Percentiles rank a stretch among this genome's conserved stretches.
These are phyloP conservation scores for Pollachius pollachius DNA, from an alignment of 2,113 vertebrate genomes.

Conservation along the genomic window DNA sequence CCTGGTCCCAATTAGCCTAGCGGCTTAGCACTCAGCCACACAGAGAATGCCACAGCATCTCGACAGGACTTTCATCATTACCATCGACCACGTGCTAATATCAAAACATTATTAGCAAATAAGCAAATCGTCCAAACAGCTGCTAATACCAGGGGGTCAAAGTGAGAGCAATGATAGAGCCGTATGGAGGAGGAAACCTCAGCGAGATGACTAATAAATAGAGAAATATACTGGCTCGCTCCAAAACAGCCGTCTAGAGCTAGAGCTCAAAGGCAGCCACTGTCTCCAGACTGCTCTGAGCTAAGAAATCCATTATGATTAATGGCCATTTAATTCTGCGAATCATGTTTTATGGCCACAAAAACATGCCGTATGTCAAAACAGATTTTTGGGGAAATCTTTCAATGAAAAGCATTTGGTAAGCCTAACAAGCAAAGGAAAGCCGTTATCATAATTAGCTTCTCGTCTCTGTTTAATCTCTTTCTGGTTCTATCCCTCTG, in stretches of 20 bases:
- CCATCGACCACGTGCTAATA: conserved; percentile 54
- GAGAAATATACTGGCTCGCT: conserved; percentile 40
- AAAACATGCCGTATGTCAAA: conserved; percentile 35
- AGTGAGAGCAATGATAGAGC: conserved; percentile 28
- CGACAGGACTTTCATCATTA: conserved; percentile 49
- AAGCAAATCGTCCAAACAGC: conserved; percentile 57
- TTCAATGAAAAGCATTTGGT: conserved; percentile 37
- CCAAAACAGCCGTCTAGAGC: conserved; percentile 28
- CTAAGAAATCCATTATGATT: conserved; percentile 51
- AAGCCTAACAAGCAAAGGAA: conserved; percentile 36
- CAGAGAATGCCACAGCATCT: conserved; percentile 39
- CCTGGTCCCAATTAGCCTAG: conserved; percentile 53
- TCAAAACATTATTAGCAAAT: conserved; percentile 44
- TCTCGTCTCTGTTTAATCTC: conserved; percentile 10
- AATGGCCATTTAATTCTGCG: conserved; percentile 43
- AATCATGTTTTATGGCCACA: conserved; percentile 22
- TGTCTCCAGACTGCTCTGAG: conserved; percentile 35
- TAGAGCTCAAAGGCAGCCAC: conserved; percentile 30
- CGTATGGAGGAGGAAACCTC: conserved; percentile 34
- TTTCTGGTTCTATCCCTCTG: not conserved
- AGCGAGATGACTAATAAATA: conserved; percentile 32
- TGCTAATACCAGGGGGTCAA: conserved; percentile 45
- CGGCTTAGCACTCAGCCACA: conserved; percentile 43
- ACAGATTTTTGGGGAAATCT: conserved; percentile 30
- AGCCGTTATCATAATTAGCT: conserved; percentile 5